A percentile compares a stretch with the other conserved stretches of the same genome.
These are phyloP conservation scores for Vulpes ferrilata DNA, from an alignment of 2,113 vertebrate genomes.

Conservation along the genomic window DNA sequence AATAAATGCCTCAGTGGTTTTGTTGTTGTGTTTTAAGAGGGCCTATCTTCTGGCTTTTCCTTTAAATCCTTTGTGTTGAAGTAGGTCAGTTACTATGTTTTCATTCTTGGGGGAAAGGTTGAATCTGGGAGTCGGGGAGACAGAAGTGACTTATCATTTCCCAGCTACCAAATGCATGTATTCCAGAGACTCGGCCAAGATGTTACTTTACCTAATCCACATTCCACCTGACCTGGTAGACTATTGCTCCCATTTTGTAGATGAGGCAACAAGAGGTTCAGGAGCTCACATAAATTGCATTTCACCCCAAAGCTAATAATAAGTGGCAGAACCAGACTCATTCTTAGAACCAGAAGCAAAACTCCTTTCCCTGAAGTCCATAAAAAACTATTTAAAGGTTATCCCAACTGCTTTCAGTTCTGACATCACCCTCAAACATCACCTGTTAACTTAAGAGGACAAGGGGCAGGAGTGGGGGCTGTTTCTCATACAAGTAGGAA, in stretches of 20 bases:
- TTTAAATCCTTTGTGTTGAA: neutral
- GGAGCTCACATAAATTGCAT: neutral
- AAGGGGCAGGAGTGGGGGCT: neutral
- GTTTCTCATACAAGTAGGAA: neutral
- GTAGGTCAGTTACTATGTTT: neutral
- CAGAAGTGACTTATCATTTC: neutral
- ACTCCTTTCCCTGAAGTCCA: neutral
- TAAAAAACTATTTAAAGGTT: neutral
- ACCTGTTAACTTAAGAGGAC: neutral
- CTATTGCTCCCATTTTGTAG: neutral
- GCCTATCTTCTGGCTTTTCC: neutral
- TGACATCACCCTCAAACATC: neutral
- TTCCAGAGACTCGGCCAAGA: neutral
- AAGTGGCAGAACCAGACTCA: neutral
- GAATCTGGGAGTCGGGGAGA: neutral
- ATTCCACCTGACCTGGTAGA: neutral
- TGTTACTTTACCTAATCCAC: neutral
- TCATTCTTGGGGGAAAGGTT: neutral
- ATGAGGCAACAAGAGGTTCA: neutral
- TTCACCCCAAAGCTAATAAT: neutral
- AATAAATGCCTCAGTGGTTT: neutral
- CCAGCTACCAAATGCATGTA: neutral
- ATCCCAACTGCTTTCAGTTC: neutral
- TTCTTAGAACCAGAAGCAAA: neutral
- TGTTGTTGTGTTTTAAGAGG: neutral